Evolutionary conservation across 2,113 vertebrate species (phyloP).

Genomic region (Cochlearius cochlearius): DNA sequence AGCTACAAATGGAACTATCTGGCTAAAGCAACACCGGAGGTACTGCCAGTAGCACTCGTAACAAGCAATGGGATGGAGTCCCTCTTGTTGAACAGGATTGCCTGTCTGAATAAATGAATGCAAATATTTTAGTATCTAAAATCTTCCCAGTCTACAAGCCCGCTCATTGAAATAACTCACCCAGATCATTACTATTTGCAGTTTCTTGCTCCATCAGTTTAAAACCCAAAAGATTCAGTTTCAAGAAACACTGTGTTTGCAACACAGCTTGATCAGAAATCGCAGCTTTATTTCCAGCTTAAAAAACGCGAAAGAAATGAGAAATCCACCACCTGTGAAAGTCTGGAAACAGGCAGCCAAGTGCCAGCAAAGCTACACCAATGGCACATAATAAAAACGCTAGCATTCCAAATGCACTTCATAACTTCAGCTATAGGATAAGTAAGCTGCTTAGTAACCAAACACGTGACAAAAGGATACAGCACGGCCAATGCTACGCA

Average conservation of each 20-base stretch:
- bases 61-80: neutral
- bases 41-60: neutral
- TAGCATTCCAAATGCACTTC: conserved; percentile 32
- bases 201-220: neutral
- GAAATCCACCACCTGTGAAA: neutral
- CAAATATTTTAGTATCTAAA: neutral
- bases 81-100: neutral
- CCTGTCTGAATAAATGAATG: neutral
- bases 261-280: neutral
- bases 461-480: neutral
- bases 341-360: neutral
- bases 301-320: neutral
- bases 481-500: neutral
- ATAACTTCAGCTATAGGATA: neutral
- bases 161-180: neutral
- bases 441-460: neutral
- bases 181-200: neutral
- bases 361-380: conserved; percentile 37
- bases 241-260: neutral
- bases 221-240: neutral
- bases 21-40: conserved; percentile 26
- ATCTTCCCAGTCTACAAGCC: neutral
- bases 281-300: conserved; percentile 31
- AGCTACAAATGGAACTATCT: conserved; percentile 19
- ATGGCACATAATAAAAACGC: neutral